Evolutionary conservation across 2,888 invertebrate genomes (phyloP).

Genomic region (Ernsta delagoae): DNA sequence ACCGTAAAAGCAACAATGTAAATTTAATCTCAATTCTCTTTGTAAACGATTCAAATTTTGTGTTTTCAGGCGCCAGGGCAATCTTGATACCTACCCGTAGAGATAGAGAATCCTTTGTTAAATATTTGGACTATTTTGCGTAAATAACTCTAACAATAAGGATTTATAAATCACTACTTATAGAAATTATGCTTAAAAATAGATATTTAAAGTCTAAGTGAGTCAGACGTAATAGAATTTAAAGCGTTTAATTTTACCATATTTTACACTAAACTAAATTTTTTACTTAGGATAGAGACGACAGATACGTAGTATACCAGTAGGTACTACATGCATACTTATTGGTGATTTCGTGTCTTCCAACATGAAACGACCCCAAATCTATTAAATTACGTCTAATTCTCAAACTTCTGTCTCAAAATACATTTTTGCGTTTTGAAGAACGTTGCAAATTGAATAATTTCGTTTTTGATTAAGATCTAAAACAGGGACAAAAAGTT

Average conservation of each 20-base stretch:
- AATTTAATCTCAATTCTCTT: constrained; percentile 75
- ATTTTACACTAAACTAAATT: too few relatives aligned
- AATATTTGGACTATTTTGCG: constrained; percentile 19
- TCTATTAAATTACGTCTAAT: background rate
- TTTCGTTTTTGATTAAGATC: constrained; percentile 72
- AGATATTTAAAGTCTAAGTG: too few relatives aligned
- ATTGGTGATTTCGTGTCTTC: too few relatives aligned
- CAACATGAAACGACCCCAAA: background rate
- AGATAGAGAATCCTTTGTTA: constrained; percentile 22
- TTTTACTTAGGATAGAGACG: too few relatives aligned
- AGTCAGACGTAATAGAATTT: too few relatives aligned
- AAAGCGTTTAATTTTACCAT: too few relatives aligned
- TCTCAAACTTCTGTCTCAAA: constrained; percentile 9
- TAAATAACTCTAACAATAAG: constrained; percentile 7
- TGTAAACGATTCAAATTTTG: constrained; percentile 60
- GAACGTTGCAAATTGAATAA: constrained; percentile 76
- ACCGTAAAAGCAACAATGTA: constrained; percentile 74
- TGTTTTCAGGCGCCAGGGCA: constrained; percentile 43
- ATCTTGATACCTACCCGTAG: constrained; percentile 40
- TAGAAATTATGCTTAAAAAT: too few relatives aligned
- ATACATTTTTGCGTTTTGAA: constrained; percentile 41
- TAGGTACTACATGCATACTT: too few relatives aligned
- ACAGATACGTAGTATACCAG: too few relatives aligned
- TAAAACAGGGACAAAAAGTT: constrained; percentile 76
- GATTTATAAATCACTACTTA: too few relatives aligned